phyloP scores from a whole-genome alignment of 2,797 vertebrate genomes.

The Acridotheres tristis region DNA sequence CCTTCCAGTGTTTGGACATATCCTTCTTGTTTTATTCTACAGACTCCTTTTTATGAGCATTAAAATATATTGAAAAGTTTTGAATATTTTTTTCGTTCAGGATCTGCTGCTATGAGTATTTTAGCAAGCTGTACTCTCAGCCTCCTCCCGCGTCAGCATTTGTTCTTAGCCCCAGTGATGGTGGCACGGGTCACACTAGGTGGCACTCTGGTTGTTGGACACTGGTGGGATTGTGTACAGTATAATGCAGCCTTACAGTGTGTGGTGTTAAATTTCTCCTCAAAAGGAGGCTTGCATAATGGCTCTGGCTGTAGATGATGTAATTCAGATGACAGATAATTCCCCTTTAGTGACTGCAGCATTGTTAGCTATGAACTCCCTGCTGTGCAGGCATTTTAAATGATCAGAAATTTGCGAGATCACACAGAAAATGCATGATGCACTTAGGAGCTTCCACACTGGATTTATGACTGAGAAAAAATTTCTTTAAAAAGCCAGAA shows the following conservation, averaged over 20 bases:
- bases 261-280: slow-evolving; percentile 28
- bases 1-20: neutral
- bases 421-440: neutral
- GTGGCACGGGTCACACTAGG: slow-evolving; percentile 33
- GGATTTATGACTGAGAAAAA: neutral
- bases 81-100: neutral
- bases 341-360: slow-evolving; percentile 25
- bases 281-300: slow-evolving; percentile 18
- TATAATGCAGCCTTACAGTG: slow-evolving; percentile 1
- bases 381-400: neutral
- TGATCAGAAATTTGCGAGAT: neutral
- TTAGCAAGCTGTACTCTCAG: neutral
- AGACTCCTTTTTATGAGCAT: neutral
- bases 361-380: neutral
- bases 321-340: slow-evolving; percentile 51
- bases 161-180: neutral
- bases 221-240: neutral
- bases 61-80: neutral
- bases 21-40: neutral
- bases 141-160: neutral
- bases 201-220: slow-evolving; percentile 66
- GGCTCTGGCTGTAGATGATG: slow-evolving; percentile 33
- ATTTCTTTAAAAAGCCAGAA: neutral
- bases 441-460: neutral
- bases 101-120: neutral